These are phyloP conservation scores for roundworm (Caenorhabditis elegans) DNA, from an alignment of 1,140 invertebrate genomes.

Conservation along the genomic window WBcel235 BX284602.5:3585001-3585500, in stretches of 20 bases:
- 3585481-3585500: neutral
- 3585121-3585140: too few species aligned
- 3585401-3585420: neutral
- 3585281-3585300: neutral
- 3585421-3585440: neutral
- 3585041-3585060: neutral
- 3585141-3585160: too few species aligned
- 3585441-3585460: neutral
- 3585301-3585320: neutral
- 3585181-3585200: too few species aligned
- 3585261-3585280: too few species aligned
- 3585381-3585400: neutral
- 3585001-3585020: neutral
- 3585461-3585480: neutral
- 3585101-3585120: too few species aligned
- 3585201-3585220: too few species aligned
- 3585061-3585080: too few species aligned
- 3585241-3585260: too few species aligned
- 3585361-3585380: neutral
- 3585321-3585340: neutral
- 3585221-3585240: too few species aligned
- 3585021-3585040: neutral
- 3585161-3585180: too few species aligned
- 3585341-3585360: neutral
- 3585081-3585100: too few species aligned